These are phyloP conservation scores for Limnephilus auricula DNA, from an alignment of 2,888 invertebrate genomes.

Conservation along the genomic window DNA sequence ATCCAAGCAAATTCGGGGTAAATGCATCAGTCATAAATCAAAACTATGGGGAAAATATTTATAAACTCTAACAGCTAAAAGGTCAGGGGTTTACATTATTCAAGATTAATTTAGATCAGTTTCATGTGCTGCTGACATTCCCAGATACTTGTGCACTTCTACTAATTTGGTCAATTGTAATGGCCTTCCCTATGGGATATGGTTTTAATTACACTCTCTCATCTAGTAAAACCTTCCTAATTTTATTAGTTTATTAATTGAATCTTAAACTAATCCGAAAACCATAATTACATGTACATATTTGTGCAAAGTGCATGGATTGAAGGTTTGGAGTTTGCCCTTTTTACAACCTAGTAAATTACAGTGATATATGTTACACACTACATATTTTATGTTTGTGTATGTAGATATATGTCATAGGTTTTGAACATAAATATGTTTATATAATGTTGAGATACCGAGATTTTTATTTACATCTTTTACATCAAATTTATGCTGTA, in stretches of 20 bases:
- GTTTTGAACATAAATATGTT: neutral
- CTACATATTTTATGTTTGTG: neutral
- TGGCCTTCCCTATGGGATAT: neutral
- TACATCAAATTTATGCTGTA: neutral
- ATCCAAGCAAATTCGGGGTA: neutral
- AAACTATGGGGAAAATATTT: neutral
- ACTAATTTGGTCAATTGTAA: neutral
- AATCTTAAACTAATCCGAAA: neutral
- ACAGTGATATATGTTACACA: neutral
- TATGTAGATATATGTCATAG: neutral
- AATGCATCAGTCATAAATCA: slow-evolving; percentile 69
- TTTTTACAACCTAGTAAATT: neutral
- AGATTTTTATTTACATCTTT: neutral
- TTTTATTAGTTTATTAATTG: neutral
- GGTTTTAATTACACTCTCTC: neutral
- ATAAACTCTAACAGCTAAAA: slow-evolving; percentile 16
- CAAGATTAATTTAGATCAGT: neutral
- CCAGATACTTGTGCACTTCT: slow-evolving; percentile 5
- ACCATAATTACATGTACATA: neutral
- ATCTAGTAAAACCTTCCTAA: neutral
- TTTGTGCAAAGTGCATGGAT: neutral
- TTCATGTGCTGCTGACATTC: neutral
- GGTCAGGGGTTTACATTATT: slow-evolving; percentile 4
- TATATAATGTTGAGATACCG: neutral
- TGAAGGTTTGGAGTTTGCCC: neutral